phyloP scores from a whole-genome alignment of 2,113 vertebrate species.

The Eidolon helvum region DNA sequence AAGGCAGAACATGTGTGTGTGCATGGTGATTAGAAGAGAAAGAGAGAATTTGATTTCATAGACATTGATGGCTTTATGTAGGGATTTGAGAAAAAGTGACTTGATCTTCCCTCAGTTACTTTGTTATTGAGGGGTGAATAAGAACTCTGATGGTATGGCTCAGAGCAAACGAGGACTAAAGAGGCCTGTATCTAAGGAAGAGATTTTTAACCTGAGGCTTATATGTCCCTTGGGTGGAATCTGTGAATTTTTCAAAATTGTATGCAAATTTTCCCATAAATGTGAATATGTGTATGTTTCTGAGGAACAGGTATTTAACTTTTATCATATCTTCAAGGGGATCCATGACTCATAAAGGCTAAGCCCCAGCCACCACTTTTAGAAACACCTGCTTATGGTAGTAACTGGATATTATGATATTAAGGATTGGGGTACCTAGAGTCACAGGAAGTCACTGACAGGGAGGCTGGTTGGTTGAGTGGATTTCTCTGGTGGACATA shows the following conservation, averaged over 20 bases:
- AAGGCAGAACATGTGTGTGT: neutral
- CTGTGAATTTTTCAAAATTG: neutral
- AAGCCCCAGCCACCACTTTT: neutral
- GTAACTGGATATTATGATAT: neutral
- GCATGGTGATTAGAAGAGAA: neutral
- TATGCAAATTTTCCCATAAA: neutral
- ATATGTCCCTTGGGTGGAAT: neutral
- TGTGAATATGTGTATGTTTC: neutral
- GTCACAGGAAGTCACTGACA: neutral
- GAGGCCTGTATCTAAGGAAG: neutral
- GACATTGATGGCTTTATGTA: neutral
- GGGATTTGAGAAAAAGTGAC: constrained; percentile 17
- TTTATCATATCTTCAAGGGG: neutral
- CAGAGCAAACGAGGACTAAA: neutral
- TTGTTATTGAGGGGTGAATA: neutral
- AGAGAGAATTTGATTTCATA: neutral
- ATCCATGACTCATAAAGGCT: neutral
- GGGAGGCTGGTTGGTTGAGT: neutral
- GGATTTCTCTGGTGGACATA: neutral
- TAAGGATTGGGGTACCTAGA: neutral
- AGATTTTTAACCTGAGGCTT: neutral
- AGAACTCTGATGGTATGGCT: neutral
- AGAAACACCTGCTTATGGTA: neutral
- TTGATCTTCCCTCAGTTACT: neutral
- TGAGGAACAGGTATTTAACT: neutral